A percentile compares a stretch with the other conserved stretches of the same genome.
Evolutionary conservation across 2,888 invertebrate genomes (phyloP).

Genomic region (Spodoptera exigua): DNA sequence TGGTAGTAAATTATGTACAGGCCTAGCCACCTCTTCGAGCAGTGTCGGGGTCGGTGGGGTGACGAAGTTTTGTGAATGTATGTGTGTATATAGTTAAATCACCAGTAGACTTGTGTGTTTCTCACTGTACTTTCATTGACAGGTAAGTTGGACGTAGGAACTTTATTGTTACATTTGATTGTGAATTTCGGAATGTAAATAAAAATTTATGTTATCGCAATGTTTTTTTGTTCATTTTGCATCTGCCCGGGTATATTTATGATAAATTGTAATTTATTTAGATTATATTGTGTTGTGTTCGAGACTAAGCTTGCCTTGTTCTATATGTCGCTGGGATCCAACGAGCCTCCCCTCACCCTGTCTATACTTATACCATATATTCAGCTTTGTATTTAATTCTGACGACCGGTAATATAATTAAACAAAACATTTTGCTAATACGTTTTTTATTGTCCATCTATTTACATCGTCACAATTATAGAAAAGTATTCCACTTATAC

Average conservation of each 20-base stretch:
- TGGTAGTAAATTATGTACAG: constrained; percentile 72
- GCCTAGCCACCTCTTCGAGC: constrained; percentile 67
- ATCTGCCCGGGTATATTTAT: constrained; percentile 35
- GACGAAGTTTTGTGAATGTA: constrained; percentile 61
- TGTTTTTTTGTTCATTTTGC: constrained; percentile 54
- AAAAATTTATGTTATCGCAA: constrained; percentile 88
- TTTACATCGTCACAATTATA: constrained; percentile 78
- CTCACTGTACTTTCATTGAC: constrained; percentile 77
- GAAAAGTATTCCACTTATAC: constrained; percentile 59
- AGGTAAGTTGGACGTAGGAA: constrained; percentile 72
- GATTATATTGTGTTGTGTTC: constrained; percentile 26
- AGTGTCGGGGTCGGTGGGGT: constrained; percentile 28
- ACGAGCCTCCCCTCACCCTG: constrained; percentile 48
- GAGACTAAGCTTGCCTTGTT: constrained; percentile 52
- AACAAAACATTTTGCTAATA: constrained; percentile 50
- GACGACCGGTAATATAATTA: constrained; percentile 26
- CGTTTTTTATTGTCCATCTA: constrained; percentile 71
- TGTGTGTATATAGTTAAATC: constrained; percentile 70
- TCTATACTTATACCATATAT: constrained; percentile 41
- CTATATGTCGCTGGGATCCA: constrained; percentile 53
- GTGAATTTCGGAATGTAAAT: constrained; percentile 88
- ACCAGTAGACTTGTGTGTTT: constrained; percentile 65
- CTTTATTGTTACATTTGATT: constrained; percentile 84
- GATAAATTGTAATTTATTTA: constrained; percentile 44
- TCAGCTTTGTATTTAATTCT: constrained; percentile 54